phyloP scores from a whole-genome alignment of 1,140 invertebrate genomes.

The Aphelenchoides besseyi region DNA sequence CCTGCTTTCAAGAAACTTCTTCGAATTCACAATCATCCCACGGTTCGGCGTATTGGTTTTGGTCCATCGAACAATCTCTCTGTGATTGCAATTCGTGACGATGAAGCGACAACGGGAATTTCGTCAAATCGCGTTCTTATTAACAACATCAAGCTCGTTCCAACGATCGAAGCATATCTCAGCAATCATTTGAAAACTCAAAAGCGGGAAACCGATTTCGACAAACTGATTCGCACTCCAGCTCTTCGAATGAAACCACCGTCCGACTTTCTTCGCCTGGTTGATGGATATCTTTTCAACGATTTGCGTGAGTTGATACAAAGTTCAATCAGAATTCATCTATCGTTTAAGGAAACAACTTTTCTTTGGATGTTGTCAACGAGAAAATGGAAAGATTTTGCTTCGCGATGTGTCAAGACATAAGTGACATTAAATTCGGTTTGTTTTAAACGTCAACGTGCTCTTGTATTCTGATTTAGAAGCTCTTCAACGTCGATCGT shows the following conservation, averaged over 20 bases:
- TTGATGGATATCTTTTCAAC: conserved; percentile 21
- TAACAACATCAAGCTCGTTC: conserved; percentile 13
- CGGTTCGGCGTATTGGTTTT: conserved; percentile 11
- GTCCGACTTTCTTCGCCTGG: conserved; percentile 12
- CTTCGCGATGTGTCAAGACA: conserved; percentile 8
- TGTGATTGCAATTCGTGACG: background rate
- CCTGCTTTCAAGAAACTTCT: background rate
- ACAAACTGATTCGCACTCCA: background rate
- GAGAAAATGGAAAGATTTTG: conserved; percentile 13
- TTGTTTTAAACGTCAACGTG: background rate
- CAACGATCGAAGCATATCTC: conserved; percentile 23
- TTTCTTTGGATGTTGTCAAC: background rate
- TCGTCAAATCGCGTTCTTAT: background rate
- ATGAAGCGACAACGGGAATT: background rate
- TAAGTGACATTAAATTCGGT: conserved; percentile 13
- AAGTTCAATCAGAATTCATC: too few species aligned
- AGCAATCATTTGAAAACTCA: conserved; percentile 6
- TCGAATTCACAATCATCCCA: background rate
- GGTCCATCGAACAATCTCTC: background rate
- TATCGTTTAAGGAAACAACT: conserved; percentile 7
- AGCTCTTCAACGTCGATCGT: conserved; percentile 14
- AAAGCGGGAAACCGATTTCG: background rate
- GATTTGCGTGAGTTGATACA: conserved; percentile 9
- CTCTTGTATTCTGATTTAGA: background rate
- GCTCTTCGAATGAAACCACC: conserved; percentile 14